These are phyloP conservation scores for Sinosuthora webbiana DNA, from an alignment of 2,113 vertebrate species.

Conservation along the genomic window DNA sequence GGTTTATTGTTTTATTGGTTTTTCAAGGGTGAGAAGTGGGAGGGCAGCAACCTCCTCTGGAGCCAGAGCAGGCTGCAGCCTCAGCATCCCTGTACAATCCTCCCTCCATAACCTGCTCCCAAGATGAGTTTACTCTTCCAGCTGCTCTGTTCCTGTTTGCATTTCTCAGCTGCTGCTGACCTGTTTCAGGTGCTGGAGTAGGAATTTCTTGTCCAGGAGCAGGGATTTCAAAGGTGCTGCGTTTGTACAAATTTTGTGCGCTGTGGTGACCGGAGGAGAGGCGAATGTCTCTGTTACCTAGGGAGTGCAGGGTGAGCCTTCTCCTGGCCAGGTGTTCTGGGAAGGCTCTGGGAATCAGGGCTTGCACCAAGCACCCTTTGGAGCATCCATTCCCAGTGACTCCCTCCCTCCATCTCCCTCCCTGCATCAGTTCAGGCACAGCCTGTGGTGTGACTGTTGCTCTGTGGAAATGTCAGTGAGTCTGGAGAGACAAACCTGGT, in stretches of 20 bases:
- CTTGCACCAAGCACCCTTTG: not conserved
- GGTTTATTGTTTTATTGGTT: not conserved
- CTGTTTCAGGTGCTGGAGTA: not conserved
- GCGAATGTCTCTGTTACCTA: not conserved
- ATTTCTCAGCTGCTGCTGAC: not conserved
- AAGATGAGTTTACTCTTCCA: not conserved
- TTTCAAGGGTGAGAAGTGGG: not conserved
- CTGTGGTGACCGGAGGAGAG: not conserved
- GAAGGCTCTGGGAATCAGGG: not conserved
- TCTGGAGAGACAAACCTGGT: not conserved
- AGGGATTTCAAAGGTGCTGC: not conserved
- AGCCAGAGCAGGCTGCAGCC: not conserved
- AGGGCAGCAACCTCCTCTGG: not conserved
- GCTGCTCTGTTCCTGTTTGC: not conserved
- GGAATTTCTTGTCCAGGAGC: not conserved
- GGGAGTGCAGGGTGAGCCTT: not conserved
- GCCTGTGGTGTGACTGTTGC: not conserved
- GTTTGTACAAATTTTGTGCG: not conserved
- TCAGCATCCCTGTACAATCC: fast-evolving
- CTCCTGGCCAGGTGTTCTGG: not conserved
- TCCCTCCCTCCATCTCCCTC: not conserved
- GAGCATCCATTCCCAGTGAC: not conserved
- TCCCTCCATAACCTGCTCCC: not conserved
- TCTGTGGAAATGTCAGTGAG: not conserved
- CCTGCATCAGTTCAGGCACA: not conserved